Percentiles rank a stretch among this genome's conserved stretches.
phyloP scores from a whole-genome alignment of 2,888 invertebrate species.

The Adineta ricciae region DNA sequence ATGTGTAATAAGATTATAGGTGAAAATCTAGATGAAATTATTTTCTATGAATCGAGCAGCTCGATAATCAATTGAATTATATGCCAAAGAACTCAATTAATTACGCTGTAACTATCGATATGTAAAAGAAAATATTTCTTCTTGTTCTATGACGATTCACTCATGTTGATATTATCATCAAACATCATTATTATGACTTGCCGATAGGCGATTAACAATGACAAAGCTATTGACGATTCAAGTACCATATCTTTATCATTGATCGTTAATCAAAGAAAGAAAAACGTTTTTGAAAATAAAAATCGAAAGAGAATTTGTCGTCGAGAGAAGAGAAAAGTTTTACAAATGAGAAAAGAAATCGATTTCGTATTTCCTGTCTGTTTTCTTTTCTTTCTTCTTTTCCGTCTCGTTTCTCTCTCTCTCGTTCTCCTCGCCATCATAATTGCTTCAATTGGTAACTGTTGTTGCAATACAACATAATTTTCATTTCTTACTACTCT shows the following conservation, averaged over 20 bases:
- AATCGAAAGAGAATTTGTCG: not conserved
- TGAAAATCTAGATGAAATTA: not conserved
- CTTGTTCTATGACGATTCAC: not conserved
- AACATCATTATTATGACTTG: not conserved
- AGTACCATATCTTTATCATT: not conserved
- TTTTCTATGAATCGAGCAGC: not conserved
- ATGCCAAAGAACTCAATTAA: not conserved
- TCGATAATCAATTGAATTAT: not conserved
- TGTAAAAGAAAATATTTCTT: not conserved
- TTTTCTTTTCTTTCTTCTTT: not conserved
- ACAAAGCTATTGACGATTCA: not conserved
- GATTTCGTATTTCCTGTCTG: not conserved
- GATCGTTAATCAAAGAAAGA: not conserved
- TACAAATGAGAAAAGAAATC: not conserved
- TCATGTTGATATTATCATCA: not conserved
- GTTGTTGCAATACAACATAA: not conserved
- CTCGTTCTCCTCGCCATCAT: not conserved
- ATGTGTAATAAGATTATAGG: not conserved
- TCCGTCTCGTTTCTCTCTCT: not conserved
- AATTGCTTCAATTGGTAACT: slow-evolving; percentile 4
- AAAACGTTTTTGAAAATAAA: not conserved
- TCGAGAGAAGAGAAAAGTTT: too few relatives aligned
- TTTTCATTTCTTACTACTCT: too few relatives aligned
- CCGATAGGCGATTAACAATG: not conserved
- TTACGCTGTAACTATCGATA: not conserved